Evolutionary conservation across 2,797 vertebrate genomes (phyloP).

Genomic region (Danio albolineatus): DNA sequence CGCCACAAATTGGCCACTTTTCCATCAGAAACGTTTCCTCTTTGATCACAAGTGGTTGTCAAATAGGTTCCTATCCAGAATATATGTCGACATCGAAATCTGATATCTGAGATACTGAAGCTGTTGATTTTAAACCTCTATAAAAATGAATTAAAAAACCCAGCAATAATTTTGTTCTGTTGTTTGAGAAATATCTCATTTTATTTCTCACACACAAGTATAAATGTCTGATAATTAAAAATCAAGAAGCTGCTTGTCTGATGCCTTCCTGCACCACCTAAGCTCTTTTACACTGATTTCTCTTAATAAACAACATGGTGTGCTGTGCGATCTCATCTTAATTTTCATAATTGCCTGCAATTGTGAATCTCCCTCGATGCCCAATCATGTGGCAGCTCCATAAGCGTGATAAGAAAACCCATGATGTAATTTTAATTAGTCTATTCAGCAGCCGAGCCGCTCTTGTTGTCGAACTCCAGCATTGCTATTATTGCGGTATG

Average conservation of each 20-base stretch:
- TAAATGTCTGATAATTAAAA: conserved; percentile 7
- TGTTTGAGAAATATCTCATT: conserved; percentile 16
- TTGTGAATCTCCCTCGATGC: conserved; percentile 36
- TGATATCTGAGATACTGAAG: neutral
- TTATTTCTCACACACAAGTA: neutral
- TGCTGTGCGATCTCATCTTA: conserved; percentile 30
- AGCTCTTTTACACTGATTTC: conserved; percentile 31
- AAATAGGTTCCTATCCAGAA: conserved; percentile 5
- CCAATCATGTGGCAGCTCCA: conserved; percentile 22
- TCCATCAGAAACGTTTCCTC: neutral
- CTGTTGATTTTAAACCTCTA: neutral
- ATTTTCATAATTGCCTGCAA: conserved; percentile 49
- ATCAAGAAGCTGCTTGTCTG: conserved; percentile 12
- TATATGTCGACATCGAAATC: neutral
- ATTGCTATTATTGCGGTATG: conserved; percentile 22
- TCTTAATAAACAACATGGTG: conserved; percentile 41
- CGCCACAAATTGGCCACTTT: neutral
- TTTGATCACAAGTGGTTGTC: conserved; percentile 12
- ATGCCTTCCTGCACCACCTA: conserved; percentile 8
- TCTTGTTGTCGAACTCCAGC: neutral
- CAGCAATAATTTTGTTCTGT: neutral
- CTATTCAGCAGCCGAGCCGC: conserved; percentile 19
- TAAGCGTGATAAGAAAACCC: conserved; percentile 40
- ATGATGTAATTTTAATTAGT: conserved; percentile 50
- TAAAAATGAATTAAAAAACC: neutral